Base-by-base conservation (phyloP, 2,113 vertebrate species). In the Triplophysa tibetana region DNA sequence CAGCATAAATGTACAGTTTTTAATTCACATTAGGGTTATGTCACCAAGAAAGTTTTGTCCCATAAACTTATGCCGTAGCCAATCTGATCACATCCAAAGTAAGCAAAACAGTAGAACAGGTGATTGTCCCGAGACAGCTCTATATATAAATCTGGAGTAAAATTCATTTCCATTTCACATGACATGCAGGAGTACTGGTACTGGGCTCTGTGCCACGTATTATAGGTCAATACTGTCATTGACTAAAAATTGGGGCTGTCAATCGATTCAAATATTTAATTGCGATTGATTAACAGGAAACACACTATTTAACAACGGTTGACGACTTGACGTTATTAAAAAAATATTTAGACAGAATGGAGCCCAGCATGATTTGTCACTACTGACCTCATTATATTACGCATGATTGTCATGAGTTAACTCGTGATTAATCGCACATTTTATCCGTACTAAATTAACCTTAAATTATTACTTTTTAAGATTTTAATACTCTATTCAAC, bases 101-200 rank as follows among this genome's bases (percentile, higher is more conserved):
- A n/a, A 17, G 29, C n/a, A 67, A 4, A 48, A 69, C 52, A 17
- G 29, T 14, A 67, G 1, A 48, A 69, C 52, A 19, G 65, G 33
- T 69, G 38, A 8, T 60, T 60, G 65, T 69, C 33, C 21, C 75
- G n/a, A 61, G 23, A 26, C 66, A 64, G 17, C 54, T 43, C 48
- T 43, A 6, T 23, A 29, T 0, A 14, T 45, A 41, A 69, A 92
- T 86, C 80, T 92, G 67, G 93, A 86, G 74, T 77, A 93, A 91
- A 90, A 92, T 88, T 92, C 89, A 90, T 5, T 2, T 10, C 74
- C 33, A 70, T 65, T 65, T 90, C 91, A 91, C 85, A 12, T 91
- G 86, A 86, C 33, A 17, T n/a, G 6, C 5, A 2, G 21, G 19
- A 43, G 52, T 2, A 16, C 12, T 72, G n/a, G 52, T 2, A 16